Base-by-base conservation (phyloP, 1,140 invertebrate genomes). In the Ostrea edulis region DNA sequence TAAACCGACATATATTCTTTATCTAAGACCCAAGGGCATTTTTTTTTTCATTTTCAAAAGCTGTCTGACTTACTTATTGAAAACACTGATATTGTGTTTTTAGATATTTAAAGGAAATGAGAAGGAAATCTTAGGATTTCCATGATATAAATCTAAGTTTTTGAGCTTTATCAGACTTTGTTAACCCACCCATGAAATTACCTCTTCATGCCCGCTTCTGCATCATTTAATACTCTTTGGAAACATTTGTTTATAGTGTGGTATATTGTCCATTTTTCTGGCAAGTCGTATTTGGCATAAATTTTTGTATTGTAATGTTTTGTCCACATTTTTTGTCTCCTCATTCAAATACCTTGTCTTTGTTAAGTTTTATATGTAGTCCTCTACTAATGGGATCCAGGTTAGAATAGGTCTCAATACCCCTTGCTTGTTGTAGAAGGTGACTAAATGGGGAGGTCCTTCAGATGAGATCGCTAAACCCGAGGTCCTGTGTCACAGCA, bases 131-230 rank as follows among this genome's bases (percentile, higher is more conserved):
- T 17, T 62, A 62, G 55, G 55, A 62, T 77, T 29, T 29, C 35
- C 68, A 29, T 77, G 68, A 77, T 35, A 77, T 22, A 77, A 25
- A 77, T 77, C 22, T 29, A 25, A 77, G 29, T 8, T 29, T 77
- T 77, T 77, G 68, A 29, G 25, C 29, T 77, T 35, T 77, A 77
- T 77, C 68, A 77, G 9, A 29, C 22, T 29, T 4, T 77, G 25
- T 35, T 77, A 77, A 35, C 68, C 35, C 68, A 77, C 68, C 68
- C 68, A 77, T 77, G 29, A 77, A 77, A 77, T 77, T 77, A 25
- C 68, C 29, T 77, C 29, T 11, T 25, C 22, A 77, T 29, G 22
- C 68, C 20, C n/a, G 7, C n/a, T 62, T 62, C 55, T 62, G 55
- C 55, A 62, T 62, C 55, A 62, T 62, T 62, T 20, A 4, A 58